Conservation (phyloP, 2,888 invertebrate genomes). For the Euclidia mi region DNA sequence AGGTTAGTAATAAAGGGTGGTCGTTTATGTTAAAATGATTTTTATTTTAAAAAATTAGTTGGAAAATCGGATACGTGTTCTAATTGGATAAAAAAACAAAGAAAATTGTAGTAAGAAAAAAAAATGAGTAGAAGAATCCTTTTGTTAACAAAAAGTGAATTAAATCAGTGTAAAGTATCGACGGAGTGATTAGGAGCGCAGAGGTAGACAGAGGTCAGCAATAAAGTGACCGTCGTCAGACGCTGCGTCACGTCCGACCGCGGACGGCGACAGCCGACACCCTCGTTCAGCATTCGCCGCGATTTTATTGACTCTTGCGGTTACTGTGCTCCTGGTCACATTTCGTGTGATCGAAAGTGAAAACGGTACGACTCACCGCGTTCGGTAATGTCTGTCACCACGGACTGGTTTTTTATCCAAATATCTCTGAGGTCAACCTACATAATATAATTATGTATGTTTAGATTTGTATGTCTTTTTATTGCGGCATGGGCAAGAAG, state of each 20-base stretch:
- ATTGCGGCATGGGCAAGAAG: too few species aligned
- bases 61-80: too few species aligned
- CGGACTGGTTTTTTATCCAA: slow-evolving; percentile 25
- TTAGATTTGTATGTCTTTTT: background rate
- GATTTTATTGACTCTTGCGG: slow-evolving; percentile 89
- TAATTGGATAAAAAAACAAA: background rate
- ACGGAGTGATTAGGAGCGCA: slow-evolving; percentile 81
- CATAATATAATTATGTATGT: slow-evolving; percentile 1
- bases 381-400: slow-evolving; percentile 43
- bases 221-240: slow-evolving; percentile 89
- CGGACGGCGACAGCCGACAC: slow-evolving; percentile 53
- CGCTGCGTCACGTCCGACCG: slow-evolving; percentile 85
- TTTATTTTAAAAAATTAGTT: too few species aligned
- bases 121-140: slow-evolving; percentile 11
- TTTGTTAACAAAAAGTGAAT: slow-evolving; percentile 60
- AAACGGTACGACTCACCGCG: slow-evolving; percentile 65
- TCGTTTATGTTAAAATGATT: background rate
- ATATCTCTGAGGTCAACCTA: background rate
- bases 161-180: slow-evolving; percentile 72
- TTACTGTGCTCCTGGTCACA: slow-evolving; percentile 82
- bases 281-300: slow-evolving; percentile 70
- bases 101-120: background rate
- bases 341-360: slow-evolving; percentile 83
- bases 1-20: slow-evolving; percentile 61
- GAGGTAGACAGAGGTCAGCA: slow-evolving; percentile 88